phyloP scores from a whole-genome alignment of 2,888 invertebrate genomes.

The Cephus runcator region DNA sequence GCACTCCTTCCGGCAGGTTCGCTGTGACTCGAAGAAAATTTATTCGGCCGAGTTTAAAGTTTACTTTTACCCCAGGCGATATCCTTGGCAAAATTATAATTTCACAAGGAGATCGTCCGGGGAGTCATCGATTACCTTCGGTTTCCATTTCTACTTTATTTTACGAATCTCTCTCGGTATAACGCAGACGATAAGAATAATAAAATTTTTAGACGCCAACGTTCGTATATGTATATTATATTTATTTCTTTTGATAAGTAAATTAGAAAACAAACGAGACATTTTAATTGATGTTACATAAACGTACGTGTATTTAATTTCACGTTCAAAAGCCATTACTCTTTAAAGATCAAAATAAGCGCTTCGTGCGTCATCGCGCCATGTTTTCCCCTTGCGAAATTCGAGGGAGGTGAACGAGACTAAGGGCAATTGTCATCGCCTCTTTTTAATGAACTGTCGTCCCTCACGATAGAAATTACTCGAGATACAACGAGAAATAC shows the following conservation, averaged over 20 bases:
- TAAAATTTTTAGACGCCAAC: background rate
- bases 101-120: background rate
- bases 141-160: background rate
- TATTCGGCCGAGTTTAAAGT: background rate
- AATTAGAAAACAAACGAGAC: background rate
- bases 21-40: background rate
- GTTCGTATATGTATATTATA: too few species aligned
- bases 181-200: background rate
- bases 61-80: conserved; percentile 1
- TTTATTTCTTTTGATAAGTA: background rate
- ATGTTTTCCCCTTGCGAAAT: background rate
- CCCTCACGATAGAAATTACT: conserved; percentile 34
- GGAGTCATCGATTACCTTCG: background rate
- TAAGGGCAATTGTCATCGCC: conserved; percentile 38
- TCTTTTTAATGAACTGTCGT: conserved; percentile 46
- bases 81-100: background rate
- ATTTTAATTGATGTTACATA: background rate
- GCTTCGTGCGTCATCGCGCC: background rate
- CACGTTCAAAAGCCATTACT: background rate
- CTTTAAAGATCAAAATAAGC: background rate
- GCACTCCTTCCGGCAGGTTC: background rate
- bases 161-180: background rate
- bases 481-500: background rate
- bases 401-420: background rate
- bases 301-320: background rate